A percentile compares a stretch with the other conserved stretches of the same genome.
Evolutionary conservation across 2,888 invertebrate species (phyloP).

Genomic region (Saturnia pavonia): DNA sequence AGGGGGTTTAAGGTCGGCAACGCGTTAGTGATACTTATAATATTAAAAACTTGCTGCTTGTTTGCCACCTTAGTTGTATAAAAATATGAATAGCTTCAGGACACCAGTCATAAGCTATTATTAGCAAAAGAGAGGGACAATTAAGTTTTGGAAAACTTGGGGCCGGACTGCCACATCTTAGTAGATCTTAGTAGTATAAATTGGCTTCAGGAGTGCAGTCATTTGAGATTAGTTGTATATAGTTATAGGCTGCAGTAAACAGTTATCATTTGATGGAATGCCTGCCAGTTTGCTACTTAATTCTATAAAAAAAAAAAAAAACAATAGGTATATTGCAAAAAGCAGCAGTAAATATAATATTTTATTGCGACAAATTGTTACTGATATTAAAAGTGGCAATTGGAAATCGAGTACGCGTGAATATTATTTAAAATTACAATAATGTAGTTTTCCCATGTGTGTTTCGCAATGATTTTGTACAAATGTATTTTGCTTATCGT

Average conservation of each 20-base stretch:
- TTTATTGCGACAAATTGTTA: background rate
- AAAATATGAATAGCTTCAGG: too few relatives aligned
- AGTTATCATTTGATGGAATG: background rate
- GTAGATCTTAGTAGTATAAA: too few relatives aligned
- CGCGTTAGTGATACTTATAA: too few relatives aligned
- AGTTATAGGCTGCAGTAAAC: background rate
- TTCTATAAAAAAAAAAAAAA: background rate
- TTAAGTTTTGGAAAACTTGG: too few relatives aligned
- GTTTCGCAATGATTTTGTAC: constrained; percentile 13
- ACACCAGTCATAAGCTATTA: too few relatives aligned
- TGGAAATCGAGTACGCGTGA: background rate
- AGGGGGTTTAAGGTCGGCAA: too few relatives aligned
- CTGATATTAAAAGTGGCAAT: background rate
- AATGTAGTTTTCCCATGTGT: background rate
- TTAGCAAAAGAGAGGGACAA: too few relatives aligned
- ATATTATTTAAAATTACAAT: background rate
- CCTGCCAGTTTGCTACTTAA: background rate
- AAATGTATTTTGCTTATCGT: constrained; percentile 13
- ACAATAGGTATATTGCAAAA: background rate
- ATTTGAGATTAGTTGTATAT: background rate
- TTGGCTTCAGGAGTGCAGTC: background rate
- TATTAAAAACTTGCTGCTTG: too few relatives aligned
- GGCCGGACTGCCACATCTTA: too few relatives aligned
- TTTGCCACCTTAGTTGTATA: too few relatives aligned
- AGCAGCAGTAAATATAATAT: background rate